Percentiles rank a stretch among this genome's conserved stretches.
These are phyloP conservation scores for Neolamprologus caudopunctatus DNA, from an alignment of 2,113 vertebrate genomes.

Conservation along the genomic window DNA sequence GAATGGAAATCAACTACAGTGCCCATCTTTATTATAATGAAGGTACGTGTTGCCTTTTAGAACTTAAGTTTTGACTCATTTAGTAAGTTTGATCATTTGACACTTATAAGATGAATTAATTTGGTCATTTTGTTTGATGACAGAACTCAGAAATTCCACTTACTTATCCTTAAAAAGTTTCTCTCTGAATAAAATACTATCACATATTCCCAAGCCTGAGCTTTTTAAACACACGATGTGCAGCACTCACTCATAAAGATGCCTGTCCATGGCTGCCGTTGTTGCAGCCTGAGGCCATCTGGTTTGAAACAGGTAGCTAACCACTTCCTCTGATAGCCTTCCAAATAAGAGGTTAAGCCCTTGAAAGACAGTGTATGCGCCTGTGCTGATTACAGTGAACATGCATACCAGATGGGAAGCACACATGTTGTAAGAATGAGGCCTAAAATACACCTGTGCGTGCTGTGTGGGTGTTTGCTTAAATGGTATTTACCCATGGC, in stretches of 20 bases:
- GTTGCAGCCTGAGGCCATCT: not conserved
- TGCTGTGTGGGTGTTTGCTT: not conserved
- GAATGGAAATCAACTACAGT: not conserved
- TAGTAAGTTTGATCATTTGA: not conserved
- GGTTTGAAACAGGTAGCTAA: constrained; percentile 3
- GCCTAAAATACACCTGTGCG: not conserved
- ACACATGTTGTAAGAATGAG: constrained; percentile 22
- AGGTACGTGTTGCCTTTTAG: not conserved
- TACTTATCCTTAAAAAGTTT: not conserved
- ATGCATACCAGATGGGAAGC: constrained; percentile 41
- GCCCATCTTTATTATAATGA: not conserved
- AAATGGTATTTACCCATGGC: not conserved
- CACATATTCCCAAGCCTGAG: not conserved
- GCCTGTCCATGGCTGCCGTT: not conserved
- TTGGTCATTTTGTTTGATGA: not conserved
- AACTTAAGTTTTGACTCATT: not conserved
- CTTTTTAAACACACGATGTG: not conserved
- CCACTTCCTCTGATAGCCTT: constrained; percentile 20
- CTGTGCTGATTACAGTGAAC: constrained; percentile 54
- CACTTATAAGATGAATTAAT: not conserved
- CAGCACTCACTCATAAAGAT: not conserved
- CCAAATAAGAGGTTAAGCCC: constrained; percentile 47
- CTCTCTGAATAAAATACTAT: not conserved
- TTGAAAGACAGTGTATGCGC: not conserved
- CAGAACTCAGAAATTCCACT: not conserved